Percentiles rank a stretch among this genome's conserved stretches.
Evolutionary conservation across 2,888 invertebrate genomes (phyloP).

Genomic region (Drosophila subquinaria): DNA sequence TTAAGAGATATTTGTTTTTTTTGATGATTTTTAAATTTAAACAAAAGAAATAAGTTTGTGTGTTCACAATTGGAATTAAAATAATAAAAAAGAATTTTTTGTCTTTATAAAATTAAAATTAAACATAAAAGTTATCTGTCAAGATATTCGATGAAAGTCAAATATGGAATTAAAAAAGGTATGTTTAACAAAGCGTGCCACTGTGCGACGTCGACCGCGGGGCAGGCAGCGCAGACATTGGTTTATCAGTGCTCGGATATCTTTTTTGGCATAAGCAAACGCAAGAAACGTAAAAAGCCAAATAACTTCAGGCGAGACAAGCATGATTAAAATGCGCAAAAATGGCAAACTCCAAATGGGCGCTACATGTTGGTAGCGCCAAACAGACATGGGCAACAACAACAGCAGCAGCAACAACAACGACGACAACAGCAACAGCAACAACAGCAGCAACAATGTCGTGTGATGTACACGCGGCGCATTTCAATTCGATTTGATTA

Average conservation of each 20-base stretch:
- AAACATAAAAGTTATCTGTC: too few relatives aligned
- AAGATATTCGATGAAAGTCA: too few relatives aligned
- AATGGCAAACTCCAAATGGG: constrained; percentile 80
- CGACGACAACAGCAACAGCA: constrained; percentile 47
- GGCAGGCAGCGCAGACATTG: constrained; percentile 35
- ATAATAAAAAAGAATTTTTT: too few relatives aligned
- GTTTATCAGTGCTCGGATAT: constrained; percentile 68
- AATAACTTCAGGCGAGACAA: constrained; percentile 78
- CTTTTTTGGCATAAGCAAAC: constrained; percentile 72
- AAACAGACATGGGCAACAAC: constrained; percentile 44
- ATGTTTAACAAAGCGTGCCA: not conserved
- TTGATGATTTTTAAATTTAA: too few relatives aligned
- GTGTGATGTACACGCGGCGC: constrained; percentile 80
- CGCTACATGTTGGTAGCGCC: constrained; percentile 72
- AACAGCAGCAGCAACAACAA: constrained; percentile 37
- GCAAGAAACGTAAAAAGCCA: constrained; percentile 66
- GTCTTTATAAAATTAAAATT: too few relatives aligned
- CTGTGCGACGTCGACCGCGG: constrained; percentile 21
- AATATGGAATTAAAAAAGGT: not conserved
- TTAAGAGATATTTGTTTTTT: too few relatives aligned
- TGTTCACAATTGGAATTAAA: too few relatives aligned
- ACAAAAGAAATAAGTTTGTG: too few relatives aligned
- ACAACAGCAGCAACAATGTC: constrained; percentile 46
- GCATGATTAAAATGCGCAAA: constrained; percentile 80
- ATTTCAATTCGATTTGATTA: constrained; percentile 82